Percentiles rank a stretch among this genome's conserved stretches.
These are phyloP conservation scores for Tadarida brasiliensis DNA, from an alignment of 2,797 vertebrate genomes.

Conservation along the genomic window DNA sequence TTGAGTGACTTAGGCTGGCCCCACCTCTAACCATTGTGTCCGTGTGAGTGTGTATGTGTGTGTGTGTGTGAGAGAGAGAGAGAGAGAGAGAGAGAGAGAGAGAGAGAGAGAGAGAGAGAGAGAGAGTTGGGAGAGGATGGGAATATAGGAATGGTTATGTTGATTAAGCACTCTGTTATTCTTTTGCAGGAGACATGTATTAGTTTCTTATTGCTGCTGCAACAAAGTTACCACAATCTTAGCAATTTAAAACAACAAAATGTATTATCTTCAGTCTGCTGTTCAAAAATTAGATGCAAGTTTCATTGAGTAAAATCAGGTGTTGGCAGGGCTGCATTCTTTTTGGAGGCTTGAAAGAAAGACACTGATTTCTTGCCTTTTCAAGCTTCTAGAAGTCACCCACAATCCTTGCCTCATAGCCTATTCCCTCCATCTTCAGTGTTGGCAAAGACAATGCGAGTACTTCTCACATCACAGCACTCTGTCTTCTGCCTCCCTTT, in stretches of 20 bases:
- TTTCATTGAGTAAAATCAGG: conserved; percentile 34
- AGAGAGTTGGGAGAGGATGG: not conserved
- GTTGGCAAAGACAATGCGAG: not conserved
- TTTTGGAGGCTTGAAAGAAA: not conserved
- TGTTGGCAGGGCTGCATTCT: not conserved
- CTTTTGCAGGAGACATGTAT: not conserved
- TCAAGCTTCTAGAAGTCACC: not conserved
- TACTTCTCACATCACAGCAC: not conserved
- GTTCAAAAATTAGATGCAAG: not conserved
- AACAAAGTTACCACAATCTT: not conserved
- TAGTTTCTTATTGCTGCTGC: not conserved
- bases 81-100: not conserved
- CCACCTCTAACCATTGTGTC: not conserved
- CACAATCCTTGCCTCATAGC: not conserved
- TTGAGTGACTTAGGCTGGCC: not conserved
- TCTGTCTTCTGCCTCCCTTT: not conserved
- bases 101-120: not conserved
- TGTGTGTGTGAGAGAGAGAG: not conserved
- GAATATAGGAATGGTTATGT: not conserved
- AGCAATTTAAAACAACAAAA: not conserved
- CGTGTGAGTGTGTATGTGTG: not conserved
- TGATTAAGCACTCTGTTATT: not conserved
- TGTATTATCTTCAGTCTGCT: not conserved
- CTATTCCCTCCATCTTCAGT: not conserved
- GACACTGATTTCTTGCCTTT: not conserved